A percentile compares a stretch with the other conserved stretches of the same genome.
These are phyloP conservation scores for Melanocharis versteri DNA, from an alignment of 2,113 vertebrate species.

Conservation along the genomic window DNA sequence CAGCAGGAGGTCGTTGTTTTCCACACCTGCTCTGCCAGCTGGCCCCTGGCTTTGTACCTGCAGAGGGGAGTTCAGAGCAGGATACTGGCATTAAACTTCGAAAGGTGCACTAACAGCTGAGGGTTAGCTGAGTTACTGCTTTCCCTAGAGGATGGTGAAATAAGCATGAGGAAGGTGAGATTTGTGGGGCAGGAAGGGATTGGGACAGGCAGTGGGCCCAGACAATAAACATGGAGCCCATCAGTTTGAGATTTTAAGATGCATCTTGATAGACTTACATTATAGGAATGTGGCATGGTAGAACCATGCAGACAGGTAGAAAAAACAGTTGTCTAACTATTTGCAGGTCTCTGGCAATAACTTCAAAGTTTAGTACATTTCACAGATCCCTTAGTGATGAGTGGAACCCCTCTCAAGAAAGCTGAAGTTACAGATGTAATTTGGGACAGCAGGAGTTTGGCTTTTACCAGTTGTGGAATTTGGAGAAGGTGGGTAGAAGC, in stretches of 20 bases:
- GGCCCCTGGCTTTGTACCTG: conserved; percentile 81
- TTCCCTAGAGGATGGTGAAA: not conserved
- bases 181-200: not conserved
- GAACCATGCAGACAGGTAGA: not conserved
- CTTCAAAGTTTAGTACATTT: not conserved
- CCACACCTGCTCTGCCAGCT: conserved; percentile 81
- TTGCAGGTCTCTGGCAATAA: not conserved
- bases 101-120: not conserved
- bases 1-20: conserved; percentile 82
- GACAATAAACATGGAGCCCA: not conserved
- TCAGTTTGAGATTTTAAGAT: not conserved
- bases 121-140: not conserved
- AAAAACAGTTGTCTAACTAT: not conserved
- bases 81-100: not conserved
- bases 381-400: not conserved
- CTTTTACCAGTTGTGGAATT: not conserved
- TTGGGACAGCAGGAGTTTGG: not conserved
- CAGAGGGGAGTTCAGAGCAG: not conserved
- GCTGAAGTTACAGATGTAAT: not conserved
- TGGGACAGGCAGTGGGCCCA: not conserved
- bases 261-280: not conserved
- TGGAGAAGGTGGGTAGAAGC: not conserved
- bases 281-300: not conserved
- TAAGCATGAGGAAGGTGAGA: not conserved
- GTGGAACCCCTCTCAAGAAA: not conserved